phyloP scores from a whole-genome alignment of 2,113 vertebrate species.

The Anseranas semipalmata region DNA sequence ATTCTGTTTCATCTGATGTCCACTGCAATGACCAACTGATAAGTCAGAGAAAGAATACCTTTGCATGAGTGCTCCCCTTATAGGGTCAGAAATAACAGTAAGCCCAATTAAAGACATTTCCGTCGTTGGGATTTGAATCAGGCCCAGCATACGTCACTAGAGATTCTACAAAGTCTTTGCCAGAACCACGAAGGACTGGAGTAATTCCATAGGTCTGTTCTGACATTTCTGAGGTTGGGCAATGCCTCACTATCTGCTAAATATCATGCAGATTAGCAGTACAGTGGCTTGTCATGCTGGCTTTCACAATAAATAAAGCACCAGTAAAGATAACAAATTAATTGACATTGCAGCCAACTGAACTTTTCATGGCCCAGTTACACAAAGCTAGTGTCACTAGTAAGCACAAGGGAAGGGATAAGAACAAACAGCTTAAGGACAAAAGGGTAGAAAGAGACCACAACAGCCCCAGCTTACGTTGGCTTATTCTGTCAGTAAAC shows the following conservation, averaged over 20 bases:
- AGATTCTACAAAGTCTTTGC: constrained; percentile 28
- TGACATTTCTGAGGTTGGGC: constrained; percentile 53
- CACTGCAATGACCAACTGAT: not conserved
- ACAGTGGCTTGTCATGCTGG: not conserved
- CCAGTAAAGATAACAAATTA: constrained; percentile 2
- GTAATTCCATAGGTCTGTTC: not conserved
- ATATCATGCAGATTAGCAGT: constrained; percentile 18
- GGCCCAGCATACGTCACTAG: constrained; percentile 17
- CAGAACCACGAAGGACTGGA: constrained; percentile 56
- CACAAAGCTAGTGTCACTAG: not conserved
- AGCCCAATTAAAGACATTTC: constrained; percentile 43
- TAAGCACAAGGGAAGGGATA: not conserved
- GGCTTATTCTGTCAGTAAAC: not conserved
- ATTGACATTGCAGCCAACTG: not conserved
- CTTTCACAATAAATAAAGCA: constrained; percentile 18
- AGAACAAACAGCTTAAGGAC: not conserved
- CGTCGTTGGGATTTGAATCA: constrained; percentile 33
- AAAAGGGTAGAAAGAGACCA: not conserved
- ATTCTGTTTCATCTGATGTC: constrained; percentile 24
- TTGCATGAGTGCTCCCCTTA: not conserved
- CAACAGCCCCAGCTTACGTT: not conserved
- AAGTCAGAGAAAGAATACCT: not conserved
- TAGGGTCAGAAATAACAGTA: constrained; percentile 47
- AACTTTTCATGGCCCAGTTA: not conserved
- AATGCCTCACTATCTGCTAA: constrained; percentile 12